Evolutionary conservation across 2,888 invertebrate species (phyloP).

Genomic region (Pristionchus maxplancki): DNA sequence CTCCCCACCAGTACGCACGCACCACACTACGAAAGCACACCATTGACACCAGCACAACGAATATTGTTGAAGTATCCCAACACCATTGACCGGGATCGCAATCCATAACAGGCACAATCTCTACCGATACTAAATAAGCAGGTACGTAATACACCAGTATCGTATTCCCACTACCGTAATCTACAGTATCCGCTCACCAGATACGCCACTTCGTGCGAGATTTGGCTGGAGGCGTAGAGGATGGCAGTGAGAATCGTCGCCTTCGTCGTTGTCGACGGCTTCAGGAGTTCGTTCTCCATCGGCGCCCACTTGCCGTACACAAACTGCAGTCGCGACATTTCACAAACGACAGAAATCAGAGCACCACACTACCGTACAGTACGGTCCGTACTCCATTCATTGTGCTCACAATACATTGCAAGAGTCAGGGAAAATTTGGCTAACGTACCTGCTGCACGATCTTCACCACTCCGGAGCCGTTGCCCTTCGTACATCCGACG

Average conservation of each 20-base stretch:
- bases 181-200: conserved; percentile 1
- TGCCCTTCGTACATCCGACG: conserved; percentile 91
- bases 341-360: not conserved
- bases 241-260: conserved; percentile 54
- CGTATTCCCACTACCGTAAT: not conserved
- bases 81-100: too few relatives aligned
- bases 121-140: not conserved
- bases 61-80: not conserved
- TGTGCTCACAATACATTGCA: too few relatives aligned
- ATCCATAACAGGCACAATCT: not conserved
- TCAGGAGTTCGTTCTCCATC: conserved; percentile 97
- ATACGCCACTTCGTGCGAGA: conserved; percentile 10
- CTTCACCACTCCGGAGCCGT: conserved; percentile 95
- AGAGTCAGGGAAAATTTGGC: not conserved
- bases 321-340: conserved; percentile 81
- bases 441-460: conserved; percentile 86
- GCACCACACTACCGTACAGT: not conserved
- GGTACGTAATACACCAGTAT: not conserved
- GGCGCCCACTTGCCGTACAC: conserved; percentile 98
- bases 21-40: conserved; percentile 39
- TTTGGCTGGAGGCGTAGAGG: conserved; percentile 10
- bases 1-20: conserved; percentile 39
- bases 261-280: conserved; percentile 93
- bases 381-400: too few relatives aligned
- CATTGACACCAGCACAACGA: not conserved